Evolutionary conservation across 2,797 vertebrate genomes (phyloP).

Genomic region (Hyperoplus immaculatus): DNA sequence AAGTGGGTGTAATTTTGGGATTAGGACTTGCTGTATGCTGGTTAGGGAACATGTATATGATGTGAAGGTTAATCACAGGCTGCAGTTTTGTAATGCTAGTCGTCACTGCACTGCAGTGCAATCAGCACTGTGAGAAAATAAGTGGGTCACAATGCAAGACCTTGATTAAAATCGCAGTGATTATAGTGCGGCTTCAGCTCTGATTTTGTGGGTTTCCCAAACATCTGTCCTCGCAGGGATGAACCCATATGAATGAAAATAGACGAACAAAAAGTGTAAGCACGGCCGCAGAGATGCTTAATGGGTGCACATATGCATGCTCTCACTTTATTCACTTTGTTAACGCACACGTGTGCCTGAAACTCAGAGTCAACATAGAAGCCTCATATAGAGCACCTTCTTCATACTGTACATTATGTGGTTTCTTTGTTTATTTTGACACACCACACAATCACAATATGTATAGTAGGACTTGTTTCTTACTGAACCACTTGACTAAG

Average conservation of each 20-base stretch:
- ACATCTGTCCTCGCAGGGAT: constrained; percentile 81
- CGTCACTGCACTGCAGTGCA: constrained; percentile 78
- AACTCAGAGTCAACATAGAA: constrained; percentile 4
- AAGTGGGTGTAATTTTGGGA: constrained; percentile 83
- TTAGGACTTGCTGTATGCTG: constrained; percentile 76
- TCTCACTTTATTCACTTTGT: constrained; percentile 9
- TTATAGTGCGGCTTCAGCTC: constrained; percentile 82
- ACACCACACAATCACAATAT: constrained; percentile 16
- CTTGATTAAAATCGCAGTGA: constrained; percentile 87
- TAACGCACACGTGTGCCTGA: constrained; percentile 43
- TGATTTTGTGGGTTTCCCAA: constrained; percentile 84
- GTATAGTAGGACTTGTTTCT: constrained; percentile 9
- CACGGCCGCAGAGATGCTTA: constrained; percentile 35
- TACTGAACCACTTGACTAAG: constrained; percentile 6
- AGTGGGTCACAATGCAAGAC: constrained; percentile 84
- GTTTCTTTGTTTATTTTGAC: constrained; percentile 27
- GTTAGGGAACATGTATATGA: constrained; percentile 81
- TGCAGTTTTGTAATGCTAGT: constrained; percentile 78
- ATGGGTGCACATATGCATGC: constrained; percentile 45
- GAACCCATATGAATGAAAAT: constrained; percentile 66
- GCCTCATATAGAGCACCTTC: not conserved
- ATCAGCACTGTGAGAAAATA: constrained; percentile 85
- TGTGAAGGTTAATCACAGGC: constrained; percentile 86
- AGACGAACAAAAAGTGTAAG: constrained; percentile 49
- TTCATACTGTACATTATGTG: constrained; percentile 11